Evolutionary conservation across 2,888 invertebrate species (phyloP).

Genomic region (Agrochola circellaris): DNA sequence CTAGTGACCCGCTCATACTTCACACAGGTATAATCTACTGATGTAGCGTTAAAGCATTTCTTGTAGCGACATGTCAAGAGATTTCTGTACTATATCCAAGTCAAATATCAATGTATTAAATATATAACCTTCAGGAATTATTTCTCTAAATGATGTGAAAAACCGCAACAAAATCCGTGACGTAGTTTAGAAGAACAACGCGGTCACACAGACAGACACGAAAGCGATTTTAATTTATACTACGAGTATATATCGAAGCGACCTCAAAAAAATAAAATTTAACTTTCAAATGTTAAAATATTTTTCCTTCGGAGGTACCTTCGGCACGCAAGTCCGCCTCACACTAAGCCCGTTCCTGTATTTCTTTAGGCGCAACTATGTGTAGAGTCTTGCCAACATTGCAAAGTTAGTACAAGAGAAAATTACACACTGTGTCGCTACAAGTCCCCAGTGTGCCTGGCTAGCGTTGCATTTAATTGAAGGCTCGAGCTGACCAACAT

Average conservation of each 20-base stretch:
- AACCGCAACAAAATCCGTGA: background rate
- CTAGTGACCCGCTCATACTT: too few relatives aligned
- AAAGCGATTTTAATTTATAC: background rate
- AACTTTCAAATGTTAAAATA: background rate
- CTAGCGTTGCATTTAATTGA: constrained; percentile 71
- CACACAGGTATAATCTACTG: background rate
- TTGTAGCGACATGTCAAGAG: background rate
- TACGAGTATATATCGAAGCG: background rate
- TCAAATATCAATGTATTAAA: background rate
- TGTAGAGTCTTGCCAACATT: constrained; percentile 31
- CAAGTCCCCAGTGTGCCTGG: constrained; percentile 45
- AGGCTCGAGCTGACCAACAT: constrained; percentile 64
- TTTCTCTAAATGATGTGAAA: background rate
- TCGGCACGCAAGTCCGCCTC: background rate
- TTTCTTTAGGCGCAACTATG: background rate
- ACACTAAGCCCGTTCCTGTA: background rate
- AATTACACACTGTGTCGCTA: constrained; percentile 53
- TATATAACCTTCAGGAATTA: background rate
- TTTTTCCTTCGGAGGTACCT: background rate
- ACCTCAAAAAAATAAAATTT: background rate
- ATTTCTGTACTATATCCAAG: background rate
- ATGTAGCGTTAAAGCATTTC: background rate
- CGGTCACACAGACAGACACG: background rate
- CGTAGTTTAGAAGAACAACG: background rate
- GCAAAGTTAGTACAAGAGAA: constrained; percentile 41